A percentile compares a stretch with the other conserved stretches of the same genome.
phyloP scores from a whole-genome alignment of 92 coral and sea anemone species.

The Palythoa grandiflora region DNA sequence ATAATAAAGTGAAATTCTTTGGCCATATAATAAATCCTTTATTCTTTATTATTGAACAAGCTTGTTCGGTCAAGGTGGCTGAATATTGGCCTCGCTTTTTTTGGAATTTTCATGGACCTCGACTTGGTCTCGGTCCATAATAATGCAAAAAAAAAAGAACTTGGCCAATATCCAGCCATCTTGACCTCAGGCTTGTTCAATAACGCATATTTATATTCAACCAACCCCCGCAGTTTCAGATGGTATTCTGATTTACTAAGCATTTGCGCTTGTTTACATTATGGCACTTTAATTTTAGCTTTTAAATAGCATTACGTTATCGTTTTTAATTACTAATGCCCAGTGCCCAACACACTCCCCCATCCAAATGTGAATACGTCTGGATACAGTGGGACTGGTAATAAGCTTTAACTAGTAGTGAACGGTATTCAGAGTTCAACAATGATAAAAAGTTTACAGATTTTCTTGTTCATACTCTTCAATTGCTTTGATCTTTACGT shows the following conservation, averaged over 20 bases:
- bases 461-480: not conserved
- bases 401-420: not conserved
- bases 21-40: no score
- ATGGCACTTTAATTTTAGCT: slow-evolving; percentile 2
- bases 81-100: no score
- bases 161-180: no score
- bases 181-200: no score
- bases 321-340: not conserved
- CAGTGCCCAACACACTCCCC: slow-evolving; percentile 5
- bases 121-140: no score
- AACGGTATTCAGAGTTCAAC: not conserved
- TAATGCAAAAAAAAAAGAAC: no score
- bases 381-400: not conserved
- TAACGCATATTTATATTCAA: no score
- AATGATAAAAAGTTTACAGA: not conserved
- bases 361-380: not conserved
- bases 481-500: not conserved
- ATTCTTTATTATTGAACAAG: no score
- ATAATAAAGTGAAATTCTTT: no score
- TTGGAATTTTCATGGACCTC: no score
- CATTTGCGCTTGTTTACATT: not conserved
- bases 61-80: no score
- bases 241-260: slow-evolving; percentile 1
- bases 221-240: not conserved
- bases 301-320: not conserved